Evolutionary conservation across 2,888 invertebrate species (phyloP), one percentile per base, ranked within the genome.

Genomic region (Linhomoeus sp.): DNA sequence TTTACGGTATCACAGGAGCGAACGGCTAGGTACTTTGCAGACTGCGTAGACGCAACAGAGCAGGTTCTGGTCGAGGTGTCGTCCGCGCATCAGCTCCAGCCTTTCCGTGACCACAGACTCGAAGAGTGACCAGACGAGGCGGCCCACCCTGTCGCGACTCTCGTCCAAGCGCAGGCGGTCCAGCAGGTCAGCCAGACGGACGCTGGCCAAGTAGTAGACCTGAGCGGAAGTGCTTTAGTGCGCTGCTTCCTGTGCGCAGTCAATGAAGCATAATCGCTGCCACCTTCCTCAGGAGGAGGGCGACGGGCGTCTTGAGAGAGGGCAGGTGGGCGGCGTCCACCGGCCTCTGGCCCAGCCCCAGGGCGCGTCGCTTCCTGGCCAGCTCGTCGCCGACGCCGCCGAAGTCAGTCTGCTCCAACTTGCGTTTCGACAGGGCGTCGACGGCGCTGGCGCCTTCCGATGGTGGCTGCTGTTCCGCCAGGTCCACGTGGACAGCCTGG

Each of bases 41-140:
- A 88, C 82, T 50, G 90, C 84, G 69, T 92, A 97, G 53, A 94
- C 80, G 51, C 88, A 79, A 70, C 94, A 97, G 88, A 99, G 90
- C 45, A 97, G 75, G 54, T 94, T 77, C 70, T 99, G 97, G 71
- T 97, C 97, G 29, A 99, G 72, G 69, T 99, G 94, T 3, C 97
- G 75, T 67, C 92, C 88, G 57, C 76, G 75, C 78, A 97, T 80
- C 42, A 97, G 72, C 52, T 78, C 76, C 0, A 81, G 80, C 59
- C 84, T 77, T 51, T 81, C 76, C 55, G 81, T 77, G 56, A 97
- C 74, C 2, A 83, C 79, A 69, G 85, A 76, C 66, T 97, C 92
- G 59, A 97, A 82, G 58, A 86, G 81, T 0, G 94, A 92, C 94
- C 94, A 97, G 15, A 56, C 53, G 43, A 50, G 48, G 54, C 79